These are phyloP conservation scores for Sarotherodon lohbergeri DNA, from an alignment of 2,113 vertebrate genomes.

Conservation along the genomic window DNA sequence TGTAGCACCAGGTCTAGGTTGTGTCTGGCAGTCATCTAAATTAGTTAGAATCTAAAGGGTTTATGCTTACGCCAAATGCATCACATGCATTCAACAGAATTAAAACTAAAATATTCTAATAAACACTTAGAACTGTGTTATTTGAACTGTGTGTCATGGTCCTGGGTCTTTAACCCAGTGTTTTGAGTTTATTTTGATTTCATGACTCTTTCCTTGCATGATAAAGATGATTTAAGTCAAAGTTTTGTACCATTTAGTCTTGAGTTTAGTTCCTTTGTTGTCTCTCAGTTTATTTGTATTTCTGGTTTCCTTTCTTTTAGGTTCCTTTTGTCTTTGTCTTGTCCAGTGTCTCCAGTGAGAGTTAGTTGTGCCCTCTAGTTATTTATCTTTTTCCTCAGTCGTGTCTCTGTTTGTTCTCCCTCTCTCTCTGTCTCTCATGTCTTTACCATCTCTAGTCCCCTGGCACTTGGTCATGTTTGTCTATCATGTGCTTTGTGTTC, in stretches of 20 bases:
- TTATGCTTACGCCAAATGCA: background rate
- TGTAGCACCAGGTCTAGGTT: background rate
- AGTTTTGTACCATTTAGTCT: background rate
- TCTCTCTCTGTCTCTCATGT: background rate
- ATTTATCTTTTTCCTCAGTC: background rate
- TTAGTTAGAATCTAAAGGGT: background rate
- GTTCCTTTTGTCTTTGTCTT: background rate
- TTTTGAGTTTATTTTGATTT: background rate
- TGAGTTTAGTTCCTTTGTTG: background rate
- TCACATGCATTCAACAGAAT: background rate
- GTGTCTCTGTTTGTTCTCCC: background rate
- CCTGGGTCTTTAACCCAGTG: background rate
- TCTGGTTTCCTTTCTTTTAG: background rate
- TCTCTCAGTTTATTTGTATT: background rate
- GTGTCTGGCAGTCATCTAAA: background rate
- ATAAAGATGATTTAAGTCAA: background rate
- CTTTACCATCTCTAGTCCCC: background rate
- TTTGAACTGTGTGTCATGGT: background rate
- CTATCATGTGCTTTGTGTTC: background rate
- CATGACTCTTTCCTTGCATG: background rate
- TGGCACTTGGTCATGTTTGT: background rate
- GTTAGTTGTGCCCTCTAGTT: background rate
- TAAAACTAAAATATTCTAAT: background rate
- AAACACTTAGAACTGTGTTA: background rate
- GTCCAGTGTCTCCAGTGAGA: background rate